Percentiles rank a stretch among this genome's conserved stretches.
These are phyloP conservation scores for Seira ritae DNA, from an alignment of 2,888 invertebrate species.

Conservation along the genomic window DNA sequence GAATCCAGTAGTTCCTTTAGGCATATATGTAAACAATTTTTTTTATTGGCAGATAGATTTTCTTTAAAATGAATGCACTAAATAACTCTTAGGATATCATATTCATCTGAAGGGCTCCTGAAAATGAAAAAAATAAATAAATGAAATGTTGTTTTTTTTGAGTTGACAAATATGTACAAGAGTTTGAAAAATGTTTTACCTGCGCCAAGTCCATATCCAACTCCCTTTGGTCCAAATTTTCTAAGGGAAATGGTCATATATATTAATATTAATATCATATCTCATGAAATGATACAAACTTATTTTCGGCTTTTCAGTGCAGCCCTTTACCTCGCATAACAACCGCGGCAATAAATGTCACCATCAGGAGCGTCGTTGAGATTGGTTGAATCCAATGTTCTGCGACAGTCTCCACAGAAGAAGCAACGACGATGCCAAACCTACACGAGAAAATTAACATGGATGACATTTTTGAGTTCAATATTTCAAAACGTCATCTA, in stretches of 20 bases:
- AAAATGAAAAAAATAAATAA: background rate
- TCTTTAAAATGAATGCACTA: conserved; percentile 23
- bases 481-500: background rate
- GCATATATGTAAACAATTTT: conserved; percentile 46
- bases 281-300: too few relatives aligned
- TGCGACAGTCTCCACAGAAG: conserved; percentile 91
- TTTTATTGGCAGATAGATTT: conserved; percentile 33
- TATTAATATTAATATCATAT: too few relatives aligned
- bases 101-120: conserved; percentile 65
- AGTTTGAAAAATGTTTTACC: conserved; percentile 76
- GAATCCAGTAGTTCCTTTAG: conserved; percentile 64
- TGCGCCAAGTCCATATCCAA: conserved; percentile 93
- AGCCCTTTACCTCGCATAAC: conserved; percentile 82
- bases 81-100: conserved; percentile 53
- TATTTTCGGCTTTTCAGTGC: background rate
- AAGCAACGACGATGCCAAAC: conserved; percentile 96
- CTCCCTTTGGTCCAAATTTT: conserved; percentile 91
- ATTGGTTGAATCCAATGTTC: conserved; percentile 92
- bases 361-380: conserved; percentile 94
- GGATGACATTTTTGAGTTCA: background rate
- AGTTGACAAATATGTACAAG: background rate
- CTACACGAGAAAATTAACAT: conserved; percentile 67
- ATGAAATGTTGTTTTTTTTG: background rate
- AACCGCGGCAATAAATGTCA: conserved; percentile 94
- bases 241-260: background rate